Evolutionary conservation across 2,888 invertebrate species (phyloP).

Genomic region (Tridacna gigas): DNA sequence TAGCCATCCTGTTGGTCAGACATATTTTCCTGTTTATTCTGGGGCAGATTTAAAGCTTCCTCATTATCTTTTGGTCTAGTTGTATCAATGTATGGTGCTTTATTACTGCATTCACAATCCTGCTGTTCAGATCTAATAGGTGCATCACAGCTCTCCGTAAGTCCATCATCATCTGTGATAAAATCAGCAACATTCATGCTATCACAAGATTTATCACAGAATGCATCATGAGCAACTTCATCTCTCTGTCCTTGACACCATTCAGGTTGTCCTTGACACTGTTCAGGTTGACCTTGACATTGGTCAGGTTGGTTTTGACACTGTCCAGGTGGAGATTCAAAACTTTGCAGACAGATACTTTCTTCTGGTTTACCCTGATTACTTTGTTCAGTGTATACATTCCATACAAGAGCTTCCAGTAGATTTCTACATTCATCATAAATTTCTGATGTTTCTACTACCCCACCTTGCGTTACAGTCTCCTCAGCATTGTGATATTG

Average conservation of each 20-base stretch:
- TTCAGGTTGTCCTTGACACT: not conserved
- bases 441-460: not conserved
- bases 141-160: too few species aligned
- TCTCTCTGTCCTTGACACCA: too few species aligned
- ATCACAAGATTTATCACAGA: conserved; percentile 13
- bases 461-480: not conserved
- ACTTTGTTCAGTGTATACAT: not conserved
- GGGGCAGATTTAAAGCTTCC: too few species aligned
- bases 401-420: not conserved
- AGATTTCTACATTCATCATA: conserved; percentile 18
- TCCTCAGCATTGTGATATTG: not conserved
- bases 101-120: too few species aligned
- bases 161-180: too few species aligned
- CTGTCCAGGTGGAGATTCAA: not conserved
- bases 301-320: not conserved
- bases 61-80: too few species aligned
- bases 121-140: too few species aligned
- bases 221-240: not conserved
- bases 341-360: not conserved
- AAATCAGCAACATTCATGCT: not conserved
- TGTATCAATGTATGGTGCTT: too few species aligned
- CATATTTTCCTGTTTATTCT: too few species aligned
- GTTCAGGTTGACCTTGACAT: not conserved
- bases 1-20: too few species aligned
- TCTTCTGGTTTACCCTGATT: not conserved